These are phyloP conservation scores for Hystrix cristata DNA, from an alignment of 2,113 vertebrate genomes.

Conservation along the genomic window DNA sequence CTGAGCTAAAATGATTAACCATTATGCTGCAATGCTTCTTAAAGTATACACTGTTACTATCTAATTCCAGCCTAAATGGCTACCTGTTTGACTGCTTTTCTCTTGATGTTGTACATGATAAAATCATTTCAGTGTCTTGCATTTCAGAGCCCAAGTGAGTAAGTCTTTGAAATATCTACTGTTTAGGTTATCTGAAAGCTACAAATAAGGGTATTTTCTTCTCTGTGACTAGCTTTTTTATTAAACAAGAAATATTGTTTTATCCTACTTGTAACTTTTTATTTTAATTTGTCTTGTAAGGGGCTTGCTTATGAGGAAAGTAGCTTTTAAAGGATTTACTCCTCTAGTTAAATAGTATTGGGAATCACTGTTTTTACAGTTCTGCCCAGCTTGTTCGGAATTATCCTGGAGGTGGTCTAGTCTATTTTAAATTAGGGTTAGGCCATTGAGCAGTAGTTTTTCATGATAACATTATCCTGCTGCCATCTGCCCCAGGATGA, in stretches of 20 bases:
- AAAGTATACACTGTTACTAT: neutral
- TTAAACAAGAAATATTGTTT: conserved; percentile 38
- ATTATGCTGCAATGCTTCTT: neutral
- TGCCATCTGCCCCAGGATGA: neutral
- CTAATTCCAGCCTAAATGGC: neutral
- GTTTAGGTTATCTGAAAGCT: conserved; percentile 58
- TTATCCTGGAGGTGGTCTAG: conserved; percentile 36
- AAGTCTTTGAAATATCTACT: conserved; percentile 29
- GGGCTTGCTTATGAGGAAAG: conserved; percentile 22
- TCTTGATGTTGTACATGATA: conserved; percentile 28
- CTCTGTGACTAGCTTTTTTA: conserved; percentile 54
- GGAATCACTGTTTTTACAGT: neutral
- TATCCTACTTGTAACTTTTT: neutral
- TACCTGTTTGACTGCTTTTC: neutral
- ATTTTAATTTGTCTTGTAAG: conserved; percentile 35
- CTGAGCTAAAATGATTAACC: neutral
- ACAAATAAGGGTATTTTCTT: neutral
- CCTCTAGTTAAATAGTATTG: conserved; percentile 1
- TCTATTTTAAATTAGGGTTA: neutral
- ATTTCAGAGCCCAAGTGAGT: conserved; percentile 34
- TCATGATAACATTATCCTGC: neutral
- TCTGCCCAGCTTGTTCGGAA: neutral
- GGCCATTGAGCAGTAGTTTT: conserved; percentile 41
- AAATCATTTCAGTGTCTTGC: conserved; percentile 23
- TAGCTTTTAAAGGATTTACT: conserved; percentile 27